These are phyloP conservation scores for Plecotus auritus DNA, from an alignment of 2,113 vertebrate species.

Conservation along the genomic window DNA sequence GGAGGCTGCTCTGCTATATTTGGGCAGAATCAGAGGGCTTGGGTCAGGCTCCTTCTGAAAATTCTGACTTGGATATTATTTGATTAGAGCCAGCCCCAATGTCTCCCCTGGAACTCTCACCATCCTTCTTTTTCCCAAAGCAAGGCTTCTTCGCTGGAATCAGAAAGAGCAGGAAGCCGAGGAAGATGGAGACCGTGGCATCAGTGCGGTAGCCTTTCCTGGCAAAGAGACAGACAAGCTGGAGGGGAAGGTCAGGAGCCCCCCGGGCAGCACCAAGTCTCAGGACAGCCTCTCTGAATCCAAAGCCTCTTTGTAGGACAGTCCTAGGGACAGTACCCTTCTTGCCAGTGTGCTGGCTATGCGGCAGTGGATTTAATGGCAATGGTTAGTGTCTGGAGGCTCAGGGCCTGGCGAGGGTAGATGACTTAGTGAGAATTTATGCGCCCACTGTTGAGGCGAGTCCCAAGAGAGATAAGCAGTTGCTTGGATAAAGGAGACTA, in stretches of 20 bases:
- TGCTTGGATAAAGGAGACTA: neutral
- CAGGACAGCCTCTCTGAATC: neutral
- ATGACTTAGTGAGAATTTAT: neutral
- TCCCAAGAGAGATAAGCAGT: neutral
- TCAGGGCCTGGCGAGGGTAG: neutral
- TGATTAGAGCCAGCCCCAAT: neutral
- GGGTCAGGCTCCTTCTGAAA: neutral
- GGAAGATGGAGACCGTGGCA: conserved; percentile 95
- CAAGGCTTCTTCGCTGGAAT: conserved; percentile 91
- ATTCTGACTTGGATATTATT: neutral
- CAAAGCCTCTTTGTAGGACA: neutral
- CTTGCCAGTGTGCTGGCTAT: neutral
- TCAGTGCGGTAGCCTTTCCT: conserved; percentile 98
- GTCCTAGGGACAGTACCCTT: neutral
- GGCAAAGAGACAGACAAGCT: conserved; percentile 23
- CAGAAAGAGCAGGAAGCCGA: conserved; percentile 97
- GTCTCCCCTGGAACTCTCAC: conserved; percentile 72
- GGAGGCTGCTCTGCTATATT: neutral
- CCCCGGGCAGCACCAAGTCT: rapidly evolving
- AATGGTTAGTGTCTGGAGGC: neutral
- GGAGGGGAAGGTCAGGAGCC: neutral
- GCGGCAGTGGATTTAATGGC: neutral
- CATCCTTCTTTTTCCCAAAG: conserved; percentile 79
- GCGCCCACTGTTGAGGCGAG: neutral
- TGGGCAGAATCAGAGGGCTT: neutral